Percentiles rank a stretch among this genome's conserved stretches.
Evolutionary conservation across 2,113 vertebrate genomes (phyloP).

Genomic region (Hepsetus odoe): DNA sequence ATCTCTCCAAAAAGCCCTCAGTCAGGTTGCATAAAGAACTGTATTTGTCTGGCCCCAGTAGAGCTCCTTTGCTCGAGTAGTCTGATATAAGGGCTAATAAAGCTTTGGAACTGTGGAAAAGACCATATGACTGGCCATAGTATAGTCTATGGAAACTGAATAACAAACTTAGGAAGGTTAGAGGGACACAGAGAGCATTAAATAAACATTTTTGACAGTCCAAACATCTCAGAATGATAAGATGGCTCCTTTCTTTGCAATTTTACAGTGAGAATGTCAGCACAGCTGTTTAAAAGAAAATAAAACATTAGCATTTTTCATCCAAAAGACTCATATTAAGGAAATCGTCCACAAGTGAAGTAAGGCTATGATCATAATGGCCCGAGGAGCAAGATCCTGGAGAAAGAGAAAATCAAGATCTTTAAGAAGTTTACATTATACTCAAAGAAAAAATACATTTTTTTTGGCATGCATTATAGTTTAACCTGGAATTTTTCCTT

Average conservation of each 20-base stretch:
- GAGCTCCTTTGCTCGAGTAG: conserved; percentile 50
- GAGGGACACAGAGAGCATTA: conserved; percentile 6
- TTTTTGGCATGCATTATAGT: no score
- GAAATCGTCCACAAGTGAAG: background rate
- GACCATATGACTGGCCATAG: background rate
- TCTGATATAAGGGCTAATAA: conserved; percentile 64
- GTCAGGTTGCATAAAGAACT: background rate
- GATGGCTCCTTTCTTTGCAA: conserved; percentile 25
- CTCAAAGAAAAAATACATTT: background rate
- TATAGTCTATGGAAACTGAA: background rate
- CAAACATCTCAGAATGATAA: conserved; percentile 38
- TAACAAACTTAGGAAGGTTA: conserved; percentile 10
- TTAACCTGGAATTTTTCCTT: no score
- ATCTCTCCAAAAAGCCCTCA: conserved; percentile 3
- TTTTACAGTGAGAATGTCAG: conserved; percentile 31
- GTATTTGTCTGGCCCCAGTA: conserved; percentile 23
- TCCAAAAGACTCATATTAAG: conserved; percentile 11
- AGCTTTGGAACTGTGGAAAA: conserved; percentile 27
- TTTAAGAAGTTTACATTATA: background rate
- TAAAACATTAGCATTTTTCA: background rate
- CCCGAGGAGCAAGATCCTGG: background rate
- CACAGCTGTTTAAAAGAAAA: conserved; percentile 36
- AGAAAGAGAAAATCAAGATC: background rate
- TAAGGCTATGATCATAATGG: background rate
- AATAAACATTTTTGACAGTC: conserved; percentile 20